Base-by-base conservation (phyloP, 1,140 invertebrate species). In the Nymphalis io region DNA sequence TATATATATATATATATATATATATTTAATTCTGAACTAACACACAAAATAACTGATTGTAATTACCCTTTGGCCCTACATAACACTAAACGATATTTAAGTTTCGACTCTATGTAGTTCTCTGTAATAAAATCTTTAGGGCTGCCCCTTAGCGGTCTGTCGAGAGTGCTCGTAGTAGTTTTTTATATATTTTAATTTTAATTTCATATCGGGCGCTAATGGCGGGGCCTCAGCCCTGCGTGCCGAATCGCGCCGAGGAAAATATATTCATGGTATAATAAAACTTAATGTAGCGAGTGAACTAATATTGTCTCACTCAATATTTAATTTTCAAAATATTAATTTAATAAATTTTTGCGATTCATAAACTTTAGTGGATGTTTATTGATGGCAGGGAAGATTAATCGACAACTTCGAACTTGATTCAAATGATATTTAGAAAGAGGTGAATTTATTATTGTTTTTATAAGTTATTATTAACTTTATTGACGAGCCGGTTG, bases 161-260 rank as follows among this genome's bases (percentile, higher is more conserved):
- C 59, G 81, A 91, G 87, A 81, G 88, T 86, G 73, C 88, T 89
- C 81, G 72, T 79, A 72, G 79, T 74, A 83, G 78, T 84, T 89
- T 90, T 91, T 55, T 64, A 89, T 89, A 88, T 90, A 91, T 91
- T 90, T 91, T 91, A 91, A 91, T 91, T 91, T 91, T 91, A 90
- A 91, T 90, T 90, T 91, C 88, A 91, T 91, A 90, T 89, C 84
- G 83, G 80, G 87, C 77, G 87, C 80, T 91, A 90, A 91, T 91
- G 87, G 87, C 80, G 77, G 84, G 81, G 81, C 81, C 80, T 75
- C 89, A 89, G 83, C 88, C 87, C 87, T 87, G 87, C 89, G 86
- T 88, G 79, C 82, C 89, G 83, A 91, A 91, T 91, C 85, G 85
- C 72, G 65, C 76, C 80, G 78, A 81, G 77, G 75, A 74, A 77